Evolutionary conservation across 2,113 vertebrate species (phyloP).

Genomic region (Paradoxurus hermaphroditus): DNA sequence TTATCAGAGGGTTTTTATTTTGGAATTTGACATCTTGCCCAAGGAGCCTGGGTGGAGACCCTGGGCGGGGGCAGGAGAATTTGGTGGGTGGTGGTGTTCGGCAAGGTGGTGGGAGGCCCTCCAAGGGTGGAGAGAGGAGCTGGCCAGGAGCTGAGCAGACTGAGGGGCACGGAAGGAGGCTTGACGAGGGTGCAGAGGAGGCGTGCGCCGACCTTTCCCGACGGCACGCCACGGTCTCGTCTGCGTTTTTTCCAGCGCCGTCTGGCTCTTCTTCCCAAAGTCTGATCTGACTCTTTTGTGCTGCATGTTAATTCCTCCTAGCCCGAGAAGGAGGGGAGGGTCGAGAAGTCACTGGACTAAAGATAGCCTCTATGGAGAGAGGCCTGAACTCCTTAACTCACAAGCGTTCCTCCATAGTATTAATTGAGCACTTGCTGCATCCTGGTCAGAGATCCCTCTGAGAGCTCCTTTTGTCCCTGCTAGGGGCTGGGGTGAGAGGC

Average conservation of each 20-base stretch:
- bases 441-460: not conserved
- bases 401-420: not conserved
- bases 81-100: not conserved
- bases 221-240: not conserved
- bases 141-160: not conserved
- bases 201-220: not conserved
- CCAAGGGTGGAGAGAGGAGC: not conserved
- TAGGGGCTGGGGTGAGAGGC: too few relatives aligned
- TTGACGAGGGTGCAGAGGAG: not conserved
- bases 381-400: not conserved
- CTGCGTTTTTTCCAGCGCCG: not conserved
- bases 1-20: slow-evolving; percentile 75
- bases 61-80: slow-evolving; percentile 6
- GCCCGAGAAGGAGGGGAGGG: not conserved
- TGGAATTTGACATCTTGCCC: slow-evolving; percentile 71
- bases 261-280: slow-evolving; percentile 6
- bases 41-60: slow-evolving; percentile 59
- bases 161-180: not conserved
- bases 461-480: not conserved
- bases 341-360: not conserved
- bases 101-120: slow-evolving; percentile 37
- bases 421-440: slow-evolving; percentile 4
- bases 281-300: not conserved
- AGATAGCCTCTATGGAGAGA: not conserved
- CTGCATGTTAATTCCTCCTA: not conserved